These are phyloP conservation scores for Tanytarsus gracilentus DNA, from an alignment of 2,888 invertebrate species.

Conservation along the genomic window DNA sequence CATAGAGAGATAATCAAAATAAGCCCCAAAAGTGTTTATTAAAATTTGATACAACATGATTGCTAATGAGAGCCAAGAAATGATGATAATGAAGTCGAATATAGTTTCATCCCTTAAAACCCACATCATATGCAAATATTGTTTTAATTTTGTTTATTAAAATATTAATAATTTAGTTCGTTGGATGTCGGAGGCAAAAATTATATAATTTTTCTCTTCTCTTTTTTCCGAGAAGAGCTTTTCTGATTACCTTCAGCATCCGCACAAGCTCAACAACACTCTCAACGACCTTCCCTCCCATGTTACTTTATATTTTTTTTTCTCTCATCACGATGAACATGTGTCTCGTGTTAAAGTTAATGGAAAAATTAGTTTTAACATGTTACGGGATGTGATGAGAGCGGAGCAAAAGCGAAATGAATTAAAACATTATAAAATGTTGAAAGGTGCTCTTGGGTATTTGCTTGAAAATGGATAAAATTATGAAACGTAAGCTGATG, in stretches of 20 bases:
- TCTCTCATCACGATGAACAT: not conserved
- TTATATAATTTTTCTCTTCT: too few species aligned
- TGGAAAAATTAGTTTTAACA: constrained; percentile 5
- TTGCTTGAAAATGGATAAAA: too few species aligned
- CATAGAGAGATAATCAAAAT: not conserved
- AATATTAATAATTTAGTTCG: constrained; percentile 11
- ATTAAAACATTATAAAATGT: too few species aligned
- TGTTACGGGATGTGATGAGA: not conserved
- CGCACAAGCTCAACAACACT: not conserved
- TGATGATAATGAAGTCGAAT: not conserved
- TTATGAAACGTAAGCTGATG: too few species aligned
- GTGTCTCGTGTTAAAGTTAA: constrained; percentile 1
- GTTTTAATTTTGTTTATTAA: constrained; percentile 1
- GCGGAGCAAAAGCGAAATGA: not conserved
- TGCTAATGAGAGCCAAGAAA: not conserved
- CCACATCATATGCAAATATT: constrained; percentile 1
- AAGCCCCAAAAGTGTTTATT: not conserved
- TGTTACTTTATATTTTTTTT: too few species aligned
- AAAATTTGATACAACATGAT: not conserved
- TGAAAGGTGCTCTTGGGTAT: too few species aligned
- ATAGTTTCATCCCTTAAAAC: not conserved
- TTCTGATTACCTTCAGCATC: not conserved
- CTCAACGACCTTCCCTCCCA: not conserved
- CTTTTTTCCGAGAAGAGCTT: not conserved
- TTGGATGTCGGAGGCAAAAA: too few species aligned